phyloP scores from a whole-genome alignment of 2,888 invertebrate species.

The Dryobota labecula region DNA sequence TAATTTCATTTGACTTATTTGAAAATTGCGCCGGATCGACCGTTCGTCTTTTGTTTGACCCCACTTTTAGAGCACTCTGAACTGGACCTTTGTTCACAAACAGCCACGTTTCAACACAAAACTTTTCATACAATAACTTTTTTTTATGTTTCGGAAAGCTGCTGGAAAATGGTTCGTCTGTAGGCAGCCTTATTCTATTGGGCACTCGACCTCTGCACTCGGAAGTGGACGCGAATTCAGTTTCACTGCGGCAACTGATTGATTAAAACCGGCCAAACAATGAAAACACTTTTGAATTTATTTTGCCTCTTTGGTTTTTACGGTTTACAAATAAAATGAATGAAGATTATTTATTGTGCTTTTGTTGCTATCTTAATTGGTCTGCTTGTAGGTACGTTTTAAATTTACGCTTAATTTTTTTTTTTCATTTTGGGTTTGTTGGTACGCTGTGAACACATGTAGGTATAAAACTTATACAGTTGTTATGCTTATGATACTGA shows the following conservation, averaged over 20 bases:
- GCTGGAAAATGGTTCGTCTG: background rate
- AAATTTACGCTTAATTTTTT: background rate
- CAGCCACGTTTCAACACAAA: background rate
- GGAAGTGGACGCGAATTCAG: slow-evolving; percentile 6
- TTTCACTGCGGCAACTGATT: slow-evolving; percentile 40
- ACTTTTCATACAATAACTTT: background rate
- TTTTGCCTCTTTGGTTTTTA: slow-evolving; percentile 12
- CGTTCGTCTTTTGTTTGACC: background rate
- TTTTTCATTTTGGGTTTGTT: background rate
- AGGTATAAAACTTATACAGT: background rate
- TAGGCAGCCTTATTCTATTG: background rate
- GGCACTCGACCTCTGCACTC: slow-evolving; percentile 7
- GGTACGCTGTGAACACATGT: too few species aligned
- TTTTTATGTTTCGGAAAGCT: too few species aligned
- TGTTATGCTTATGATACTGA: background rate
- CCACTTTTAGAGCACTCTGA: background rate
- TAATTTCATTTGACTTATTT: background rate
- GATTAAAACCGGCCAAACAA: slow-evolving; percentile 44
- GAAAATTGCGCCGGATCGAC: background rate
- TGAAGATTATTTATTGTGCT: slow-evolving; percentile 14
- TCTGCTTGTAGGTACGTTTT: background rate
- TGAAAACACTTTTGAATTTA: slow-evolving; percentile 17
- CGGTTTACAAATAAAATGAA: slow-evolving; percentile 8
- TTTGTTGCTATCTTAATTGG: background rate
- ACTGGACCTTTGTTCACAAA: background rate